These are phyloP conservation scores for Coluber constrictor DNA, from an alignment of 2,797 vertebrate species.

Conservation along the genomic window DNA sequence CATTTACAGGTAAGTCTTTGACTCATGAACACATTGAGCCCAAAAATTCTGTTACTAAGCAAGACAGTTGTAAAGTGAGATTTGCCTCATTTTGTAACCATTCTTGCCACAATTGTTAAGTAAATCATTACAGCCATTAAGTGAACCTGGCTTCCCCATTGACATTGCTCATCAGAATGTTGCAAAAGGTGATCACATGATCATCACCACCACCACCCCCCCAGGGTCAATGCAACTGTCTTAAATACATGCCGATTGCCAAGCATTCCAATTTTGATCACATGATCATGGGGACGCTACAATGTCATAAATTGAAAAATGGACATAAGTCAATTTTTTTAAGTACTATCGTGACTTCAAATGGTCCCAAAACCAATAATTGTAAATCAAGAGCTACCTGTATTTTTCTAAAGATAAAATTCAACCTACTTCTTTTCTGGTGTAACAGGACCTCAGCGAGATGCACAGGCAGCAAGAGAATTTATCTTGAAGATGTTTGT, in stretches of 20 bases:
- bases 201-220: no score
- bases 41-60: neutral
- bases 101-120: neutral
- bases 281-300: neutral
- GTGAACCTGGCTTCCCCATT: neutral
- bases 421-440: conserved; percentile 22
- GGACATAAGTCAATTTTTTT: neutral
- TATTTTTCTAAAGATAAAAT: conserved; percentile 11
- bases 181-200: neutral
- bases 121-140: neutral
- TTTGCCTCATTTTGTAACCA: neutral
- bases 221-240: neutral
- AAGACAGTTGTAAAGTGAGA: neutral
- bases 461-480: conserved; percentile 90
- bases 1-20: neutral
- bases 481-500: conserved; percentile 98
- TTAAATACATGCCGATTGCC: neutral
- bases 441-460: conserved; percentile 84
- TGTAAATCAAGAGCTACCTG: neutral
- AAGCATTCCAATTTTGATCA: neutral
- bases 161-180: neutral
- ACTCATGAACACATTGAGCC: neutral
- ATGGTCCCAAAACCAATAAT: neutral
- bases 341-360: neutral
- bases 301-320: neutral